A percentile compares a stretch with the other conserved stretches of the same genome.
Evolutionary conservation across 2,797 vertebrate genomes (phyloP).

Genomic region (Aeoliscus strigatus): DNA sequence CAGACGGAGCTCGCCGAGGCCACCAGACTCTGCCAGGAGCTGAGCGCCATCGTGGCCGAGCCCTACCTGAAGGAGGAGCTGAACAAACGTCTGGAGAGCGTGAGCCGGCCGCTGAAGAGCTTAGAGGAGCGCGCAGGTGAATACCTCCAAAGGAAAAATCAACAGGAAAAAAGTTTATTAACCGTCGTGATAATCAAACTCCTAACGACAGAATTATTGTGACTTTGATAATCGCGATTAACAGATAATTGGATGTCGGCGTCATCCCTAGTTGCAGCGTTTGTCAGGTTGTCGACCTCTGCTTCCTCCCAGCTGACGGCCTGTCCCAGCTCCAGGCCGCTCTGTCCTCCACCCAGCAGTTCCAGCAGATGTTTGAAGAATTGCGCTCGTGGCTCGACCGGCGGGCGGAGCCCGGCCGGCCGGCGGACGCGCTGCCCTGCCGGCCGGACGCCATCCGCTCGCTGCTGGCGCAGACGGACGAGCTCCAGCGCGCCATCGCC

Average conservation of each 20-base stretch:
- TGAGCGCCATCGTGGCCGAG: constrained; percentile 88
- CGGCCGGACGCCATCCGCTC: constrained; percentile 78
- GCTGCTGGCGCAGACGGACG: constrained; percentile 84
- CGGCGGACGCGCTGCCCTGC: constrained; percentile 80
- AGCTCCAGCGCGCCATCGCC: constrained; percentile 86
- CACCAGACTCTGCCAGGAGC: constrained; percentile 82
- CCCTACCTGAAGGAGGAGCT: constrained; percentile 96
- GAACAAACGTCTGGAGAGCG: constrained; percentile 86
- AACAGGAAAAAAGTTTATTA: no score
- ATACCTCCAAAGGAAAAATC: no score
- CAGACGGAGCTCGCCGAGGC: constrained; percentile 81
- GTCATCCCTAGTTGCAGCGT: no score
- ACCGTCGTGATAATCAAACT: no score
- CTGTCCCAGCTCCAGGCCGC: constrained; percentile 92
- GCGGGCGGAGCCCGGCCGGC: constrained; percentile 72
- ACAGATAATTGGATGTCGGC: no score
- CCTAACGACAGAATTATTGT: no score
- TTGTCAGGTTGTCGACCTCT: constrained; percentile 6
- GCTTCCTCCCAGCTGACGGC: constrained; percentile 79
- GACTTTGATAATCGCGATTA: no score
- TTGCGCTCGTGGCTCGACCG: constrained; percentile 88
- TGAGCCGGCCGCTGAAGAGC: constrained; percentile 85
- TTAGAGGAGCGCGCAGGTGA: constrained; percentile 94
- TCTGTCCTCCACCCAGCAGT: constrained; percentile 95
- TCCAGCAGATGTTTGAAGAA: constrained; percentile 98